Percentiles rank a stretch among this genome's conserved stretches.
These are phyloP conservation scores for Dasypogon diadema DNA, from an alignment of 2,888 invertebrate species.

Conservation along the genomic window DNA sequence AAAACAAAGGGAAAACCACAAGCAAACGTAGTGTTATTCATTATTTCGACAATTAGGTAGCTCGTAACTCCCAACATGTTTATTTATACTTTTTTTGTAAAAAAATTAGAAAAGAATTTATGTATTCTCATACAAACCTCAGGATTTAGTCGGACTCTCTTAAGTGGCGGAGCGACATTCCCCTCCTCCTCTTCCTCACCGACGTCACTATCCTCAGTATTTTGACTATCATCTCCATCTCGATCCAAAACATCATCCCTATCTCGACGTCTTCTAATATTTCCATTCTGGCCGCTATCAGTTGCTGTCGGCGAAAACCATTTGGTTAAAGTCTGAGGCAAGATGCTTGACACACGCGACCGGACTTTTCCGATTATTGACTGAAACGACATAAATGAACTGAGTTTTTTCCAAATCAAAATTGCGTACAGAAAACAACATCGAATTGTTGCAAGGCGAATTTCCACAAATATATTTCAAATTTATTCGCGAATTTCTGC, in stretches of 20 bases:
- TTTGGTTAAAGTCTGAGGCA: slow-evolving; percentile 64
- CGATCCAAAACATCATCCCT: slow-evolving; percentile 59
- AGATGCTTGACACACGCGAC: slow-evolving; percentile 65
- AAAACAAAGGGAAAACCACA: no score
- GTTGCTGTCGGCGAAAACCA: slow-evolving; percentile 65
- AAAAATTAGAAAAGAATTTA: not conserved
- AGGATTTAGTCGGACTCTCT: slow-evolving; percentile 48
- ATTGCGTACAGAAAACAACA: not conserved
- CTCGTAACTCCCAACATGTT: no score
- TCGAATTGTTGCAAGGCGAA: not conserved
- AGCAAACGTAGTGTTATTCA: no score
- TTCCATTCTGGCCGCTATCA: slow-evolving; percentile 58
- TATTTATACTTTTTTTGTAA: not conserved
- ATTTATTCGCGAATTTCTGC: not conserved
- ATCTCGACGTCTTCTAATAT: slow-evolving; percentile 62
- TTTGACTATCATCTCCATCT: slow-evolving; percentile 27
- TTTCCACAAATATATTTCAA: not conserved
- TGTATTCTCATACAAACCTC: slow-evolving; percentile 2
- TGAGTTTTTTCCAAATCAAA: not conserved
- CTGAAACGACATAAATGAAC: slow-evolving; percentile 59
- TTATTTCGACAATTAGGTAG: no score
- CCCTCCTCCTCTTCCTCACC: slow-evolving; percentile 50
- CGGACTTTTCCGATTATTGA: slow-evolving; percentile 67
- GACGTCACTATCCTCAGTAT: slow-evolving; percentile 47
- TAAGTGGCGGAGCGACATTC: slow-evolving; percentile 44